These are phyloP conservation scores for Pedicia rivosa DNA, from an alignment of 2,888 invertebrate species.

Conservation along the genomic window DNA sequence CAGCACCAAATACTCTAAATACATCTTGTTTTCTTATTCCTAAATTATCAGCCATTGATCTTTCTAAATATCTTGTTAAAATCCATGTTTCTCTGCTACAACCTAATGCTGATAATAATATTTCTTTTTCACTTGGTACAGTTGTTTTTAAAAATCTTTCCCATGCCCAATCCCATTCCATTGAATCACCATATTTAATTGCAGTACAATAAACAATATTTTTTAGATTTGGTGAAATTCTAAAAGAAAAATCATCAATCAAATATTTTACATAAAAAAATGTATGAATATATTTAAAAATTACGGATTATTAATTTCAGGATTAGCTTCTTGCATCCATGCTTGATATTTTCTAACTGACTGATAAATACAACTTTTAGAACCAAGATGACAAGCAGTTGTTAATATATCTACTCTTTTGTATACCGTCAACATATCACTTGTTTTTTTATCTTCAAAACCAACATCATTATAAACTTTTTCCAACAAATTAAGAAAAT, in stretches of 20 bases:
- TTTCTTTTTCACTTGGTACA: slow-evolving; percentile 66
- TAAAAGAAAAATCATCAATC: slow-evolving; percentile 20
- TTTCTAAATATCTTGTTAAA: slow-evolving; percentile 48
- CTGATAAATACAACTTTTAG: slow-evolving; percentile 55
- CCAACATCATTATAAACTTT: slow-evolving; percentile 53
- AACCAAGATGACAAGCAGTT: slow-evolving; percentile 61
- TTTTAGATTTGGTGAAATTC: slow-evolving; percentile 71
- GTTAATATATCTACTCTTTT: slow-evolving; percentile 53
- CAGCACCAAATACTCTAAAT: slow-evolving; percentile 56
- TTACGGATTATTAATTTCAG: slow-evolving; percentile 60
- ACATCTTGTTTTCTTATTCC: slow-evolving; percentile 74
- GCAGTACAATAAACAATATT: slow-evolving; percentile 77
- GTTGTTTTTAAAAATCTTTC: slow-evolving; percentile 56
- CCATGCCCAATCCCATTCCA: slow-evolving; percentile 84
- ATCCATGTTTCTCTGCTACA: slow-evolving; percentile 75
- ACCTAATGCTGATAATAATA: slow-evolving; percentile 59
- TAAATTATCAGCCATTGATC: slow-evolving; percentile 52
- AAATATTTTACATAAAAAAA: not conserved
- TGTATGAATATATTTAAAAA: slow-evolving; percentile 20
- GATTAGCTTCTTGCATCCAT: slow-evolving; percentile 57
- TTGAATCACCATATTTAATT: slow-evolving; percentile 62
- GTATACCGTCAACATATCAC: slow-evolving; percentile 45
- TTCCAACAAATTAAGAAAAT: slow-evolving; percentile 45
- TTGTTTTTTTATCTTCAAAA: slow-evolving; percentile 42
- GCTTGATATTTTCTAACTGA: slow-evolving; percentile 55